These are phyloP conservation scores for Phylloscopus collybita DNA, from an alignment of 2,797 vertebrate species.

Conservation along the genomic window DNA sequence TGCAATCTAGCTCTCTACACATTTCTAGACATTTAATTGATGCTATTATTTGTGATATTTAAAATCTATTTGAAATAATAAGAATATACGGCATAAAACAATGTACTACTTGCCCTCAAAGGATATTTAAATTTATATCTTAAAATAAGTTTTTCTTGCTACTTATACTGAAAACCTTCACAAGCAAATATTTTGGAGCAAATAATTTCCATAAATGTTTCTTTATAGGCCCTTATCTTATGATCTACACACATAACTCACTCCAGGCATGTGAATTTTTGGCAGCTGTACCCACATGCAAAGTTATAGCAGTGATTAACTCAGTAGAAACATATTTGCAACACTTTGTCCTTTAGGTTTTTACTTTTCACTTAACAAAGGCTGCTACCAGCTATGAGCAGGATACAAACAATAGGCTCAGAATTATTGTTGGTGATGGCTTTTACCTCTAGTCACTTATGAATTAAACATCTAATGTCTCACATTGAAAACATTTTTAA, in stretches of 20 bases:
- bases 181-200: not conserved
- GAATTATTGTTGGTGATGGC: not conserved
- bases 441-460: slow-evolving; percentile 26
- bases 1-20: not conserved
- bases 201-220: not conserved
- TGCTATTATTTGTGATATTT: not conserved
- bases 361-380: not conserved
- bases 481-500: not conserved
- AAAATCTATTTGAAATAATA: not conserved
- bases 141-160: not conserved
- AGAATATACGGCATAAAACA: not conserved
- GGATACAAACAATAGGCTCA: not conserved
- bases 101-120: not conserved
- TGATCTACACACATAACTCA: not conserved
- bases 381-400: not conserved
- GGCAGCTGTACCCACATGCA: not conserved
- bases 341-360: not conserved
- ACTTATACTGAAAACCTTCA: not conserved
- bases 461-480: slow-evolving; percentile 46
- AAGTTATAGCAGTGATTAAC: not conserved
- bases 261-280: not conserved
- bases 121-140: not conserved
- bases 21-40: not conserved
- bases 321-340: not conserved
- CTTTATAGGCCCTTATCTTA: not conserved